Evolutionary conservation across 2,113 vertebrate genomes (phyloP), one percentile per base, ranked within the genome.

Genomic region (Miniopterus natalensis): DNA sequence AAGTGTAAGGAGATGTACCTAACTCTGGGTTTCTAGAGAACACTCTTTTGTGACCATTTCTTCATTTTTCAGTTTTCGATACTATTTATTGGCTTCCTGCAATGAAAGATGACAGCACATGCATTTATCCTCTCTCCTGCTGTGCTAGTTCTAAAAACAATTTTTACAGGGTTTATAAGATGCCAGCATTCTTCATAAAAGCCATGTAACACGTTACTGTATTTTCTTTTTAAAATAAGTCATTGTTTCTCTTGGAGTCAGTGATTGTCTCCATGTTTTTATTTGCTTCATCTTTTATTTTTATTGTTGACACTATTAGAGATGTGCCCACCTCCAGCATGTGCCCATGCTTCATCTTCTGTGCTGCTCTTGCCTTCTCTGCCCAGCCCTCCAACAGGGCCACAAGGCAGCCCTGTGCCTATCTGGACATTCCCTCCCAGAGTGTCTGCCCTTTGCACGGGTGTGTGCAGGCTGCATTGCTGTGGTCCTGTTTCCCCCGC

Each of bases 401-500:
- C 8, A 0, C 3, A 1, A 27, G 47, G 25, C 1, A 51, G 61
- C 61, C 53, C 85, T 75, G 57, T 45, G 7, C 6, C 88, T 42
- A 17, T 36, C 23, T 14, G 42, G 40, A 8, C 4, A 5, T 57
- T 77, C 11, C 40, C 23, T 63, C 20, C 49, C 2, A 1, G 29
- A 57, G 25, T 20, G 14, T 10, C 11, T 6, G 42, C 53, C 42
- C 29, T 47, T 29, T 0, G 12, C 10, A 20, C 7, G 20, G 7
- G 1, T 21, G 17, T 8, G 1, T 23, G 25, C 0, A 1, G 73
- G 6, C 40, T 70, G 27, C 4, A 4, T 1, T 1, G n/a, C 25
- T 0, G 65, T 53, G 23, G 65, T n/a, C 8, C 10, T 9, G 21
- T 3, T 40, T 40, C 21, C 36, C 5, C 25, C 6, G 20, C n/a